Base-by-base conservation (phyloP, 2,888 invertebrate species). In the Choristoneura rosaceana region DNA sequence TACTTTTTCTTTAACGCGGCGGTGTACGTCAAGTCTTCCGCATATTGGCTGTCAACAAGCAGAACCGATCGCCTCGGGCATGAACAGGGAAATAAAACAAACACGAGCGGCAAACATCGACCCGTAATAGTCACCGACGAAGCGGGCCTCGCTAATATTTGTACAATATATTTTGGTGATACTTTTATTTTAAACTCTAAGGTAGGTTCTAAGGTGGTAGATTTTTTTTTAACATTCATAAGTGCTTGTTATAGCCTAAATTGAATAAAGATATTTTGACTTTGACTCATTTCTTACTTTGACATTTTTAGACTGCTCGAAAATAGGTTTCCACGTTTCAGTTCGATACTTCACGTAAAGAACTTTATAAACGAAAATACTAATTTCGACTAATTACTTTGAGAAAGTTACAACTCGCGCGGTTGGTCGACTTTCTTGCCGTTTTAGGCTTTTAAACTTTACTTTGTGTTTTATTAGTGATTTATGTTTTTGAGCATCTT, bases 31-130 rank as follows among this genome's bases (percentile, higher is more conserved):
- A 87, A 85, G 78, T 82, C 80, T 82, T 78, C 82, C 84, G 83
- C 87, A 87, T 89, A 88, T 87, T 87, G 86, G 85, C 88, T 88
- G 88, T 90, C 90, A 88, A 81, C 88, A 79, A 77, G 81, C 81
- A 79, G 81, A 82, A 82, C 78, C 87, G 84, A 87, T 88, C 82
- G 83, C 81, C 80, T 78, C 76, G 78, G 82, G 77, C 76, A 77
- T 80, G 80, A 79, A 81, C 81, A 81, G 78, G 81, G 80, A 81
- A 85, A 74, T 74, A 75, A 88, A 87, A 87, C 82, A 87, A 87
- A 88, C 85, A 88, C 78, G 80, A 79, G 77, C 76, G 74, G 73
- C 79, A 83, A 84, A 85, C 84, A 85, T 80, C 78, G 79, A 81
- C 81, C 80, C 78, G 81, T 86, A 86, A 86, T 82, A 85, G 82